These are phyloP conservation scores for Gymnarchus niloticus DNA, from an alignment of 2,113 vertebrate genomes.

Conservation along the genomic window DNA sequence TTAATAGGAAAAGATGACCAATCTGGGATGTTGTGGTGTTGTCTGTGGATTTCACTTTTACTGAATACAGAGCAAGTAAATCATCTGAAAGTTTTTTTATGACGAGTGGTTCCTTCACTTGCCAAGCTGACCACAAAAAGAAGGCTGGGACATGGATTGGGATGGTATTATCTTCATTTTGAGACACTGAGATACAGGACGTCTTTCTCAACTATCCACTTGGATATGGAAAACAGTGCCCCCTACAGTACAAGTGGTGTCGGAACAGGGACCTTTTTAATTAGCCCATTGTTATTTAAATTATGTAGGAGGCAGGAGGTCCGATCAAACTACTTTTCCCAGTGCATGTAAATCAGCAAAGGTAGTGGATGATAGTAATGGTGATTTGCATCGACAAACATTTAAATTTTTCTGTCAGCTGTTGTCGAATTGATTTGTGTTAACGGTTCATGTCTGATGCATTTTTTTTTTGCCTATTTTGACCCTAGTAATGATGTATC, in stretches of 20 bases:
- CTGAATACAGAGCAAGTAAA: not conserved
- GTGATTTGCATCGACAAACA: not conserved
- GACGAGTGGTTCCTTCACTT: too few species aligned
- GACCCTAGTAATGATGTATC: not conserved
- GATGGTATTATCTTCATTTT: not conserved
- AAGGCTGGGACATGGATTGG: not conserved
- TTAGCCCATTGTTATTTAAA: not conserved
- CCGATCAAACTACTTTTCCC: slow-evolving; percentile 1
- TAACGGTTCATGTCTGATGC: not conserved
- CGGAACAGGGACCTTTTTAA: not conserved
- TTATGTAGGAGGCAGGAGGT: not conserved
- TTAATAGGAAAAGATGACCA: not conserved
- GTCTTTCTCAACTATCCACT: not conserved
- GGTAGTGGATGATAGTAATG: not conserved
- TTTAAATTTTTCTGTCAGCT: not conserved
- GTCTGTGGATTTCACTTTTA: not conserved
- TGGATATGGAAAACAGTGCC: not conserved
- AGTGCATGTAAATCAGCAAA: not conserved
- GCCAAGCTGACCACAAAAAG: not conserved
- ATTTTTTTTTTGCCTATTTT: not conserved
- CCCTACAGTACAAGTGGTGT: not conserved
- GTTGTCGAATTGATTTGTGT: not conserved
- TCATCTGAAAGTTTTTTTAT: not conserved
- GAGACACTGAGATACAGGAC: not conserved
- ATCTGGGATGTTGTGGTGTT: not conserved